Conservation (phyloP, 1,140 invertebrate species). For the Hypothenemus hampei region DNA sequence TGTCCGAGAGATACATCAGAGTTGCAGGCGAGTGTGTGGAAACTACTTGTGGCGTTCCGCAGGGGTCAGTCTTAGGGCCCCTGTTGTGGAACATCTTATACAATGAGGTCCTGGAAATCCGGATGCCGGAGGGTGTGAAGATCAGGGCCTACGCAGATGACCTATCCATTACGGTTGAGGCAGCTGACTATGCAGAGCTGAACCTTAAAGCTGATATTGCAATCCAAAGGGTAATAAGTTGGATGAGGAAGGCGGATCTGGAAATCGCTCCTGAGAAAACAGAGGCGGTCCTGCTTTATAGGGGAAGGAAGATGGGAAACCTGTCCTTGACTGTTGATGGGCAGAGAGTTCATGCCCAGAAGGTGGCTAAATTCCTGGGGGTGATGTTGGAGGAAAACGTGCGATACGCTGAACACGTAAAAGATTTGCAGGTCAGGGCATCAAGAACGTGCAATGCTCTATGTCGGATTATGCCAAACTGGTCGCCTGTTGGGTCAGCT, state of each 20-base stretch:
- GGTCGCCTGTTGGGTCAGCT: not conserved
- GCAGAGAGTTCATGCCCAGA: no score
- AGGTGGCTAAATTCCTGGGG: conserved; percentile 16
- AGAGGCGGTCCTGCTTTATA: not conserved
- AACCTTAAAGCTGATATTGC: not conserved
- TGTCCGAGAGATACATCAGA: not conserved
- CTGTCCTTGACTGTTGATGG: not conserved
- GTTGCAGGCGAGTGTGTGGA: not conserved
- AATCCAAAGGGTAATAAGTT: not conserved
- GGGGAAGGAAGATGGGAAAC: not conserved
- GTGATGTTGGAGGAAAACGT: conserved; percentile 5
- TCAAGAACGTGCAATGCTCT: not conserved
- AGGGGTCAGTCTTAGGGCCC: not conserved
- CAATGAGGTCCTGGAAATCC: no score
- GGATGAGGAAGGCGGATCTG: not conserved
- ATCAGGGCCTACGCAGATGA: no score
- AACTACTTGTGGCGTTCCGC: not conserved
- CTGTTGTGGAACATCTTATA: no score
- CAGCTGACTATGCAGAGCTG: not conserved
- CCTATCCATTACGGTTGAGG: no score
- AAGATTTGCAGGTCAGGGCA: conserved; percentile 1
- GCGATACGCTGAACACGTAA: conserved; percentile 3
- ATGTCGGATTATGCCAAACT: conserved; percentile 3
- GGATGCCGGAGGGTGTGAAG: no score
- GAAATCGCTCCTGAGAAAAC: not conserved